phyloP scores from a whole-genome alignment of 1,140 invertebrate genomes.

The Pogonus chalceus region DNA sequence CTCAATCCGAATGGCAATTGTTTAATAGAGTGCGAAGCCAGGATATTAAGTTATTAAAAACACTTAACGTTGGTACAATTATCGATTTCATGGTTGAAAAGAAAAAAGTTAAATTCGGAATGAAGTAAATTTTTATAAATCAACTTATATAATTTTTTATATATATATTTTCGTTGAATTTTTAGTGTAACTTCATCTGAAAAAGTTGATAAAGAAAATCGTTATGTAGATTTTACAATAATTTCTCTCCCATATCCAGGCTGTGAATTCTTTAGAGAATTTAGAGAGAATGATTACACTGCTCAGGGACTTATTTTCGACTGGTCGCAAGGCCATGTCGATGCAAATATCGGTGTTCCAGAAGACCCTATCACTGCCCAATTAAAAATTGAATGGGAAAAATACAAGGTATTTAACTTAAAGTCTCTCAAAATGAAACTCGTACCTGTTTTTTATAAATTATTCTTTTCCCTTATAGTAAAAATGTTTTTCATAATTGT shows the following conservation, averaged over 20 bases:
- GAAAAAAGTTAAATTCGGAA: constrained; percentile 75
- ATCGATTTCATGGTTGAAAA: constrained; percentile 84
- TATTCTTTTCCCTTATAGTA: not conserved
- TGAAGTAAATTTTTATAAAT: constrained; percentile 53
- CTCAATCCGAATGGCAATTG: constrained; percentile 44
- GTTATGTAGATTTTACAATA: constrained; percentile 67
- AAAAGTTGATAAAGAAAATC: constrained; percentile 72
- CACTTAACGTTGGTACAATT: constrained; percentile 63
- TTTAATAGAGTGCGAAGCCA: constrained; percentile 56
- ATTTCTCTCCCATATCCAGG: constrained; percentile 74
- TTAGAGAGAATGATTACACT: constrained; percentile 53
- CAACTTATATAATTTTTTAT: not conserved
- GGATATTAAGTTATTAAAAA: constrained; percentile 65
- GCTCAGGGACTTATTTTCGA: constrained; percentile 62
- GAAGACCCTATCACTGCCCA: constrained; percentile 47
- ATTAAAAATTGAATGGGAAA: constrained; percentile 57
- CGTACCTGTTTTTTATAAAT: constrained; percentile 8
- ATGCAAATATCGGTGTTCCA: constrained; percentile 63
- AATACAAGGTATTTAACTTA: constrained; percentile 55
- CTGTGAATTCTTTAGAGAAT: constrained; percentile 68
- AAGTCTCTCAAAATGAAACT: no score
- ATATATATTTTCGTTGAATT: constrained; percentile 27
- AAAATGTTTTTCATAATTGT: not conserved
- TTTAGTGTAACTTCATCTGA: constrained; percentile 80
- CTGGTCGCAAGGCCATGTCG: constrained; percentile 65